Conservation (phyloP, 2,797 vertebrate genomes). For the Mastacembelus armatus region DNA sequence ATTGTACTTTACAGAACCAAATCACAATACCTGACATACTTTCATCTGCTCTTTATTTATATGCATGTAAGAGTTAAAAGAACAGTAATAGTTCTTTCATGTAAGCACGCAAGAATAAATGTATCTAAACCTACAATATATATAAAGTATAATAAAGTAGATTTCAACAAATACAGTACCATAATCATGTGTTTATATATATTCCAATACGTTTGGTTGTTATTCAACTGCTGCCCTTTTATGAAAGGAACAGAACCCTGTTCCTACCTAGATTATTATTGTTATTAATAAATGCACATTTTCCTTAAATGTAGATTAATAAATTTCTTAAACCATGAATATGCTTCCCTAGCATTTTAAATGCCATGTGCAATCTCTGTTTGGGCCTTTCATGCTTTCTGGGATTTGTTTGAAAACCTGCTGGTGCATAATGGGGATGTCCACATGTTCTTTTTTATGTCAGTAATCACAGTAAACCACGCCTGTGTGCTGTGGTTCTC, state of each 20-base stretch:
- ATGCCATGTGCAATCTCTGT: not conserved
- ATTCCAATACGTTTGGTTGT: not conserved
- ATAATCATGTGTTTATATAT: not conserved
- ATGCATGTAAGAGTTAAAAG: conserved; percentile 19
- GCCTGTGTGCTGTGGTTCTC: not conserved
- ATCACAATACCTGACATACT: conserved; percentile 72
- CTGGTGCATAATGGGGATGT: not conserved
- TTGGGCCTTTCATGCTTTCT: not conserved
- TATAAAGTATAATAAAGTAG: not conserved
- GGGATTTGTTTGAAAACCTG: not conserved
- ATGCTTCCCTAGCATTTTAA: not conserved
- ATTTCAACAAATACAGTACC: too few relatives aligned
- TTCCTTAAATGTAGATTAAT: not conserved
- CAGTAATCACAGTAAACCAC: not conserved
- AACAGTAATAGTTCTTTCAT: conserved; percentile 19
- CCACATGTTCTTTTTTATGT: not conserved
- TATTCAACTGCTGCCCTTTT: not conserved
- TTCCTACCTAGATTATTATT: too few relatives aligned
- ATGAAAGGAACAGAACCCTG: too few relatives aligned
- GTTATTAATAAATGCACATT: not conserved
- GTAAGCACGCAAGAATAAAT: conserved; percentile 8
- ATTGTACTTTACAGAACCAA: conserved; percentile 47
- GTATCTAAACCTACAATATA: not conserved
- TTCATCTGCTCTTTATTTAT: conserved; percentile 57
- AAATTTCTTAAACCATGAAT: not conserved